phyloP scores from a whole-genome alignment of 2,888 invertebrate species.

The Alentia gelatinosa region DNA sequence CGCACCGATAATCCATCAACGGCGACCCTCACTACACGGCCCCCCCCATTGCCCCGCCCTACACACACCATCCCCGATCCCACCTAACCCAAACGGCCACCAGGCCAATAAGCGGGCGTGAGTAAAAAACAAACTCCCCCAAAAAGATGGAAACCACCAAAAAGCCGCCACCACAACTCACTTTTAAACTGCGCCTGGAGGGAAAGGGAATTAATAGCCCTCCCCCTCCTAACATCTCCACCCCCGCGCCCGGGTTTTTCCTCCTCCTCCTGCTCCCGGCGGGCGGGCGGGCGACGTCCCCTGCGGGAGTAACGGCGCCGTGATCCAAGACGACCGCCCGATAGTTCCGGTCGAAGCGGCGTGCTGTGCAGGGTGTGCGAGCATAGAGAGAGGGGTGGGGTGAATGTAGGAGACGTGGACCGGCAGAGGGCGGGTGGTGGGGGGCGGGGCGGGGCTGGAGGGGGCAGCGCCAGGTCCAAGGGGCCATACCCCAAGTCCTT shows the following conservation, averaged over 20 bases:
- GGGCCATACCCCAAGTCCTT: neutral
- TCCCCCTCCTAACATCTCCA: too few species aligned
- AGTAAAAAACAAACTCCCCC: neutral
- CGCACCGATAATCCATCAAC: conserved; percentile 33
- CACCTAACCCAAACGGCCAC: neutral
- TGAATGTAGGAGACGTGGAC: neutral
- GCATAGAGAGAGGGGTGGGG: neutral
- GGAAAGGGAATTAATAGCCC: neutral
- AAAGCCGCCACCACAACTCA: neutral
- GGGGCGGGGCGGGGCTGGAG: neutral
- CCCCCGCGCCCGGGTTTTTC: neutral
- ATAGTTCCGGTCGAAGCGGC: neutral
- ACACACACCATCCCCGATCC: neutral
- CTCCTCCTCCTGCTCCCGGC: neutral
- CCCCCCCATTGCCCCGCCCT: neutral
- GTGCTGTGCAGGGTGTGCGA: neutral
- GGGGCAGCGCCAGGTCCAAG: neutral
- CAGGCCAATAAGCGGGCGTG: neutral
- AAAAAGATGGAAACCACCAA: neutral
- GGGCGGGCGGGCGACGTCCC: neutral
- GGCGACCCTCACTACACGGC: neutral
- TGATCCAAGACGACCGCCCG: neutral
- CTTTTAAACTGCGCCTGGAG: neutral
- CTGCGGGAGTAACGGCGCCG: neutral
- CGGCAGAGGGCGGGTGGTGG: neutral